Evolutionary conservation across 2,113 vertebrate genomes (phyloP).

Genomic region (Calypte anna): DNA sequence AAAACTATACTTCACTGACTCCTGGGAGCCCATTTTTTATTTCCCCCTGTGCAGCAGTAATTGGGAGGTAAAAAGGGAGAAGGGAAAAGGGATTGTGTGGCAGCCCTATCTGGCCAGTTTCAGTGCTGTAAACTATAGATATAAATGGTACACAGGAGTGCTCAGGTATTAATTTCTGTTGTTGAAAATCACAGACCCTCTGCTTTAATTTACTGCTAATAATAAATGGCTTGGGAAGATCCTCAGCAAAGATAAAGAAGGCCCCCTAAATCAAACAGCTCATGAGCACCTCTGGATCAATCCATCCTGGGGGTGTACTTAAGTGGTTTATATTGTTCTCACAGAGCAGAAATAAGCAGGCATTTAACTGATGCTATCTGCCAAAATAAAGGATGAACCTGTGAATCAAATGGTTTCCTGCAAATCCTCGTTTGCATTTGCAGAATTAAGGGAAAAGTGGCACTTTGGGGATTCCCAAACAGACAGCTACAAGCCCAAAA

Average conservation of each 20-base stretch:
- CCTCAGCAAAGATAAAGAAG: conserved; percentile 49
- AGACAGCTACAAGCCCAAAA: fast-evolving
- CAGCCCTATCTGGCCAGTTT: background rate
- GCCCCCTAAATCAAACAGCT: conserved; percentile 65
- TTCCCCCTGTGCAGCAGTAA: conserved; percentile 8
- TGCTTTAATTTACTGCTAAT: conserved; percentile 70
- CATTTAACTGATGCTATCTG: conserved; percentile 54
- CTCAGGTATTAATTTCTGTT: conserved; percentile 62
- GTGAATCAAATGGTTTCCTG: conserved; percentile 33
- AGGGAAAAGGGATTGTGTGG: background rate
- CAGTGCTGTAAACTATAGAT: conserved; percentile 52
- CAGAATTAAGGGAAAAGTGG: background rate
- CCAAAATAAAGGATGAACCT: conserved; percentile 45
- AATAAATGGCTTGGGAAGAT: conserved; percentile 61
- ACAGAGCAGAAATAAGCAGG: conserved; percentile 59
- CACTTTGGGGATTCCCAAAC: background rate
- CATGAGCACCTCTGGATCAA: conserved; percentile 49
- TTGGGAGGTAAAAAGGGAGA: conserved; percentile 36
- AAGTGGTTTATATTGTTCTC: conserved; percentile 60
- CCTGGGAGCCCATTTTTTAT: conserved; percentile 10
- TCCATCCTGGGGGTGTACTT: conserved; percentile 56
- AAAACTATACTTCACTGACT: conserved; percentile 21
- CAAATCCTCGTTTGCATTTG: conserved; percentile 23
- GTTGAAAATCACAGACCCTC: conserved; percentile 52
- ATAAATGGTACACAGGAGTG: conserved; percentile 8